Base-by-base conservation (phyloP, 2,113 vertebrate genomes). In the Ammodytes dubius region DNA sequence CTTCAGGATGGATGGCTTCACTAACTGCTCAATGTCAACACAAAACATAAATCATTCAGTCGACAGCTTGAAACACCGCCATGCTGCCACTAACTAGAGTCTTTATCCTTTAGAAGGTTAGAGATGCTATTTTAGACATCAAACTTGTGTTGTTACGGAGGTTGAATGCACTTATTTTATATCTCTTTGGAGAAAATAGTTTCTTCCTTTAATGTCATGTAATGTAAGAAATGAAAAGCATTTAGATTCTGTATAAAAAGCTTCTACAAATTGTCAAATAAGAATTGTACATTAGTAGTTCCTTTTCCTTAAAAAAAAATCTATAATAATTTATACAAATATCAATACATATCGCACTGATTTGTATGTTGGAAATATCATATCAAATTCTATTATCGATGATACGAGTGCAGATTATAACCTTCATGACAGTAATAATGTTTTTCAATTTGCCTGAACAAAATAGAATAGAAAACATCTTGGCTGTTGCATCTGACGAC, bases 11-110 rank as follows among this genome's bases (percentile, higher is more conserved):
- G 76, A 46, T 17, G 3, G 69, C 42, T 74, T n/a, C 27, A 35
- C 49, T 35, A 61, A 19, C 54, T 64, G 43, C 13, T 68, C n/a
- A 69, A 60, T 80, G 52, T 84, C 46, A 39, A 3, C 6, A 15
- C 12, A 4, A 19, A 59, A 50, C 10, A 58, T 40, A 40, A 4
- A 42, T 1, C 7, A 47, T 65, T 49, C 54, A 49, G 10, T 27
- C 19, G 37, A 40, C 39, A 27, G 2, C 4, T 12, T 15, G 5
- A 47, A 19, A 60, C 7, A 13, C 4, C 11, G 17, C 4, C 11
- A 49, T 4, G 5, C 13, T 3, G 13, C 9, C 45, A 50, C 19
- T 50, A 10, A 11, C 4, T 53, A 37, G 14, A 6, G 9, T 61
- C 8, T 69, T 15, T 6, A 14, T 57, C 4, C 11, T 63, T 42